Conservation (phyloP, 1,140 invertebrate species). For the Drosophila kepulauana region DNA sequence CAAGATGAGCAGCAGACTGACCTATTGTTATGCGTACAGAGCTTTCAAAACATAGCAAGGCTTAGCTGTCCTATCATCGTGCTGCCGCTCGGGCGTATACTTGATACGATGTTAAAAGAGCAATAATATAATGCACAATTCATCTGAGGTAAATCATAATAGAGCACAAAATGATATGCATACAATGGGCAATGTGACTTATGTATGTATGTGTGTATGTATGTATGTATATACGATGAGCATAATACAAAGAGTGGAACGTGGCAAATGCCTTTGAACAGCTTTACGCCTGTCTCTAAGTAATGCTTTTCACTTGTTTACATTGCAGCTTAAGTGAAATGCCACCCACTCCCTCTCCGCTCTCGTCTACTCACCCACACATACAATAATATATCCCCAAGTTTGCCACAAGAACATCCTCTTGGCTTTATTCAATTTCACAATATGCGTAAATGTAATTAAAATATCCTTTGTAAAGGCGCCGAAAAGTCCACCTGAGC, state of each 20-base stretch:
- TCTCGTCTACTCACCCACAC: not conserved
- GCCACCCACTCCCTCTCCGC: not conserved
- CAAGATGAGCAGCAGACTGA: not conserved
- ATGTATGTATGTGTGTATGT: not conserved
- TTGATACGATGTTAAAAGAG: conserved; percentile 35
- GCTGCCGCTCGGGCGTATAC: not conserved
- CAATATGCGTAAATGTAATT: conserved; percentile 82
- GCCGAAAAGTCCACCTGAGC: conserved; percentile 66
- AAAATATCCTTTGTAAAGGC: conserved; percentile 79
- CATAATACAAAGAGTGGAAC: not conserved
- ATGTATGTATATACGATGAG: no score
- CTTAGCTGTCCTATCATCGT: conserved; percentile 15
- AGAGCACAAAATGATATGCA: conserved; percentile 42
- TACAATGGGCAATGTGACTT: conserved; percentile 37
- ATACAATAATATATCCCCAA: conserved; percentile 5
- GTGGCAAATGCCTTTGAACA: conserved; percentile 38
- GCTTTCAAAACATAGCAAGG: not conserved
- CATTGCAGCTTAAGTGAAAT: conserved; percentile 69
- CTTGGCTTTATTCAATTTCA: conserved; percentile 71
- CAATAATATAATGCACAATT: conserved; percentile 53
- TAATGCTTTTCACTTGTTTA: conserved; percentile 78
- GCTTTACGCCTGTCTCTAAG: conserved; percentile 60
- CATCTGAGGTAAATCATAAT: conserved; percentile 47
- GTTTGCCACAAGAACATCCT: not conserved
- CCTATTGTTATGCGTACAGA: conserved; percentile 3